Base-by-base conservation (phyloP, 2,797 vertebrate species). In the Hirundo rustica region DNA sequence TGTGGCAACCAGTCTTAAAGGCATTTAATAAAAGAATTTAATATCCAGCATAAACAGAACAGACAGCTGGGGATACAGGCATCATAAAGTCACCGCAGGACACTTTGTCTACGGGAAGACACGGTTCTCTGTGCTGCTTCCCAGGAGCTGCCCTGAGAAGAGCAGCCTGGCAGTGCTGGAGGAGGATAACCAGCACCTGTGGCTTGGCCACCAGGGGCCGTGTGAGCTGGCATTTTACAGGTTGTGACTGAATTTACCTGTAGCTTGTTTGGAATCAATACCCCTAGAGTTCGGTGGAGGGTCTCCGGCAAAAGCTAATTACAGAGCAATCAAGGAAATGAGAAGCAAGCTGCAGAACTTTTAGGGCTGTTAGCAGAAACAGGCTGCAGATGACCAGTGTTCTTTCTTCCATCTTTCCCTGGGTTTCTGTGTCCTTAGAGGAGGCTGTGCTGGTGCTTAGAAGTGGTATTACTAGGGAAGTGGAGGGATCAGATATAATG, bases 41-140 rank as follows among this genome's bases (percentile, higher is more conserved):
- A 58, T 36, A 26, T 26, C 16, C 23, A 58, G 57, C 34, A 25
- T 36, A 58, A 58, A 58, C 34, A 58, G 34, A 58, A 58, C 16
- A 36, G 26, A 58, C 16, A 36, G 26, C 12, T 58, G 23, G 57
- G 34, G 23, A 58, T 58, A 58, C 34, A 36, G 36, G 23, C 23
- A 36, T 58, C n/a, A 25, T 57, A 57, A 57, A 25, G n/a, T 34
- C n/a, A 57, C n/a, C 34, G 57, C 34, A 60, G 57, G 34, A 58
- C 57, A 58, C 26, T 23, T 58, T 17, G 21, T 29, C 38, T 11
- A 0, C 0, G 3, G 32, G 40, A 47, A 47, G n/a, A 25, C 14
- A 1, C 1, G 0, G 2, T 27, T 85, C 29, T 47, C 13, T 6
- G 22, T n/a, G 53, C 48, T 1, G 3, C 50, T 58, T 65, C 13